Evolutionary conservation across 2,113 vertebrate genomes (phyloP).

Genomic region (Oostethus manadensis): DNA sequence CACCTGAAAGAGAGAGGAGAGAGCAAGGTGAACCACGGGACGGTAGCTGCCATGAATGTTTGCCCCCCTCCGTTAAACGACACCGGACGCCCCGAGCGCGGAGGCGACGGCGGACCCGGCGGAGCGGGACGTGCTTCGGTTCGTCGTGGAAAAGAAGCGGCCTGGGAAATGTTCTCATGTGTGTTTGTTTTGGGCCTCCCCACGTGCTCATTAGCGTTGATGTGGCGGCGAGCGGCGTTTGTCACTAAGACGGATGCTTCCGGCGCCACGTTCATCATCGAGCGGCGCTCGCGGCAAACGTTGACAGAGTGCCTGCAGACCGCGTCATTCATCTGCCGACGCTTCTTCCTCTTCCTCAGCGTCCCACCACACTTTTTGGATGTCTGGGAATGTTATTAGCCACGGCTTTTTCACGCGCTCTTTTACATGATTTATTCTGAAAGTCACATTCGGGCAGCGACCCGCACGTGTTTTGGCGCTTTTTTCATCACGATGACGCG

Average conservation of each 20-base stretch:
- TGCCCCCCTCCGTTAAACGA: neutral
- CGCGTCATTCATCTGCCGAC: slow-evolving; percentile 11
- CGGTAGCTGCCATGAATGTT: slow-evolving; percentile 50
- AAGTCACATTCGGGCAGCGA: no score
- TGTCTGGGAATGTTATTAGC: no score
- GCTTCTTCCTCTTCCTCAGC: neutral
- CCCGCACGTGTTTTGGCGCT: no score
- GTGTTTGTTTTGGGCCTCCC: no score
- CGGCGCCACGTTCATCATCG: slow-evolving; percentile 10
- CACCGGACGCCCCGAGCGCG: neutral
- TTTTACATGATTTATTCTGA: no score
- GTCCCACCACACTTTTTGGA: neutral
- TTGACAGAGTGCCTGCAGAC: neutral
- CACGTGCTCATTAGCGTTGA: neutral
- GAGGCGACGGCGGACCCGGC: no score
- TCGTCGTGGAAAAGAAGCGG: no score
- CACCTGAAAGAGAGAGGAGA: slow-evolving; percentile 54
- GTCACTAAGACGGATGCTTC: slow-evolving; percentile 5
- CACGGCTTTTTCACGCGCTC: neutral
- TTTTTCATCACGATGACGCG: no score
- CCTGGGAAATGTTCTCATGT: no score
- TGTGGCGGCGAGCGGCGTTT: neutral
- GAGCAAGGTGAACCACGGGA: slow-evolving; percentile 41
- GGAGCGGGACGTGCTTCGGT: neutral
- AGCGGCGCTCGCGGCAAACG: neutral